Conservation (phyloP, 2,797 vertebrate species). For the Argya squamiceps region DNA sequence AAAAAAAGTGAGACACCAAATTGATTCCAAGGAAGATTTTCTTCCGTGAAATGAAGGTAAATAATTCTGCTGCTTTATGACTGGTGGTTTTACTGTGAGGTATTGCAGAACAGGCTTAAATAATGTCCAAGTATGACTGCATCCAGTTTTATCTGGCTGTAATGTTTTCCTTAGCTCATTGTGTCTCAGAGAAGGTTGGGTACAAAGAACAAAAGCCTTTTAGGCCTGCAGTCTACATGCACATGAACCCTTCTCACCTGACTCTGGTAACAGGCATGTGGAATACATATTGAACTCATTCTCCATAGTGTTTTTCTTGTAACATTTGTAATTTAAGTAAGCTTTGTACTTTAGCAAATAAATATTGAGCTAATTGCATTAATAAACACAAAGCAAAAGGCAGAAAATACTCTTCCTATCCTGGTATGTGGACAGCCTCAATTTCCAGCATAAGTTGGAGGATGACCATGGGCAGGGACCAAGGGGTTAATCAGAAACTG, state of each 20-base stretch:
- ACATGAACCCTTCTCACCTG: background rate
- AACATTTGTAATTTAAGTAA: background rate
- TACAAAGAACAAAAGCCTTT: background rate
- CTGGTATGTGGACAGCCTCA: rapidly evolving
- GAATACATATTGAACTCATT: background rate
- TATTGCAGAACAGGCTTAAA: constrained; percentile 1
- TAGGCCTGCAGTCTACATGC: background rate
- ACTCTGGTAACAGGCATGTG: background rate
- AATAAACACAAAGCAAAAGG: background rate
- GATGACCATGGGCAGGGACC: rapidly evolving
- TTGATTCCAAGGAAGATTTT: background rate
- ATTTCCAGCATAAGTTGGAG: background rate
- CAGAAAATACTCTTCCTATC: background rate
- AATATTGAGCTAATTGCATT: background rate
- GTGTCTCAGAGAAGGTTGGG: background rate
- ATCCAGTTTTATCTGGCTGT: background rate
- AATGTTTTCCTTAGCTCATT: background rate
- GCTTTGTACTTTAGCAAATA: background rate
- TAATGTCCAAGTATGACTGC: background rate
- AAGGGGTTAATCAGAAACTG: rapidly evolving
- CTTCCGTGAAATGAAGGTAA: background rate
- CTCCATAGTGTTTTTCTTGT: background rate
- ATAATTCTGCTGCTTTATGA: background rate
- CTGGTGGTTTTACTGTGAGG: background rate
- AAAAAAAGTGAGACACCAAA: background rate